These are phyloP conservation scores for Tanytarsus gracilentus DNA, from an alignment of 2,888 invertebrate species.

Conservation along the genomic window DNA sequence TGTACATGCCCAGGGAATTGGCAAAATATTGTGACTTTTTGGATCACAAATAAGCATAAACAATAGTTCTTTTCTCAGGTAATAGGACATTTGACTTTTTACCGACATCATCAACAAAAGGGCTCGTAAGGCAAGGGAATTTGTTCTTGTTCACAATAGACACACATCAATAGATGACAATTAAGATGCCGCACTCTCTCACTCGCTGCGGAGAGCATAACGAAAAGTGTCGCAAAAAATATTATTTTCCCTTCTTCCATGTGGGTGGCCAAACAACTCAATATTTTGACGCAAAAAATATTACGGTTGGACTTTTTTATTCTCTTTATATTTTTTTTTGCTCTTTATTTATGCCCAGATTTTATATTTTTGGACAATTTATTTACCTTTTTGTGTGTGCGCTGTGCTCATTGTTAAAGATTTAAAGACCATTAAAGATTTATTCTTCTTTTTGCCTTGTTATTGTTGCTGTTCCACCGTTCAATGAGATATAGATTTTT, in stretches of 20 bases:
- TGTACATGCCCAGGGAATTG: too few relatives aligned
- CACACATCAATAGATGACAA: neutral
- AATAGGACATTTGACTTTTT: slow-evolving; percentile 5
- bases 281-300: slow-evolving; percentile 1
- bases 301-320: neutral
- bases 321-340: neutral
- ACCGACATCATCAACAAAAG: neutral
- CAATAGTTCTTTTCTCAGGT: slow-evolving; percentile 22
- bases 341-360: neutral
- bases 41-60: slow-evolving; percentile 22
- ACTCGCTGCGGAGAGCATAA: too few relatives aligned
- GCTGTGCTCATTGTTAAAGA: too few relatives aligned
- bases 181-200: slow-evolving; percentile 10
- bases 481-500: too few relatives aligned
- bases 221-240: slow-evolving; percentile 4
- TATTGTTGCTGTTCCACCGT: too few relatives aligned
- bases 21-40: slow-evolving; percentile 28
- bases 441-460: too few relatives aligned
- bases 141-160: neutral
- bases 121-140: neutral
- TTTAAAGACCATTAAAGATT: too few relatives aligned
- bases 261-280: slow-evolving; percentile 8
- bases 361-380: too few relatives aligned
- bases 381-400: too few relatives aligned
- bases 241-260: neutral